Base-by-base conservation (phyloP, 2,888 invertebrate genomes). In the Heliconius charithonia region DNA sequence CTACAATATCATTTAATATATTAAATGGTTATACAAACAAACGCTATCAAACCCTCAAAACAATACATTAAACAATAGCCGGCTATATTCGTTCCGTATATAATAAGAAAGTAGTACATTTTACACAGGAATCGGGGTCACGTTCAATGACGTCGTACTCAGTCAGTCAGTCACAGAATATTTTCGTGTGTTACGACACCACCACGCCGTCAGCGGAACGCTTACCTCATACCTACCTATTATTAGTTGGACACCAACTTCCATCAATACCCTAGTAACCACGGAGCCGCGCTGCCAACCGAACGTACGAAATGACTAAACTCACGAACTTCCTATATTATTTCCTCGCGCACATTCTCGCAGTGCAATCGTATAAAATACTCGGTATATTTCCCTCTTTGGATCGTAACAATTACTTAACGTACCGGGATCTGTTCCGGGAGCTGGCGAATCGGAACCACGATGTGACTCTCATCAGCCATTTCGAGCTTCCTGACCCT, bases 181-280 rank as follows among this genome's bases (percentile, higher is more conserved):
- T 93, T 93, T 93, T 84, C 87, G 88, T 84, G 86, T 88, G 89
- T 94, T 92, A 92, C 93, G 93, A 91, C 92, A 92, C 86, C 81
- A 87, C 82, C 81, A 86, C 88, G 85, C 82, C 92, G 91, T 92
- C 92, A 91, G 84, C 87, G 87, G 86, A 81, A 87, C 88, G 91
- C 90, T 94, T 95, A 94, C 95, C 92, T 94, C 95, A 94, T 91
- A 90, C 86, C 89, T 89, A 92, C 90, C 93, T 95, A 95, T 93
- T 93, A 93, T 93, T 94, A 94, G 93, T 89, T 85, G 89, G 87
- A 88, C 87, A 91, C 92, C 91, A 89, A 85, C 87, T 81, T 86
- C 87, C 87, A 90, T 91, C 89, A 86, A 89, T 90, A 89, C 89
- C 89, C 90, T 92, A 94, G 95, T 94, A 87, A 90, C 89, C 90